Percentiles rank a stretch among this genome's conserved stretches.
Conservation (phyloP, 2,797 vertebrate genomes). For the Tauraco hartlaubi region DNA sequence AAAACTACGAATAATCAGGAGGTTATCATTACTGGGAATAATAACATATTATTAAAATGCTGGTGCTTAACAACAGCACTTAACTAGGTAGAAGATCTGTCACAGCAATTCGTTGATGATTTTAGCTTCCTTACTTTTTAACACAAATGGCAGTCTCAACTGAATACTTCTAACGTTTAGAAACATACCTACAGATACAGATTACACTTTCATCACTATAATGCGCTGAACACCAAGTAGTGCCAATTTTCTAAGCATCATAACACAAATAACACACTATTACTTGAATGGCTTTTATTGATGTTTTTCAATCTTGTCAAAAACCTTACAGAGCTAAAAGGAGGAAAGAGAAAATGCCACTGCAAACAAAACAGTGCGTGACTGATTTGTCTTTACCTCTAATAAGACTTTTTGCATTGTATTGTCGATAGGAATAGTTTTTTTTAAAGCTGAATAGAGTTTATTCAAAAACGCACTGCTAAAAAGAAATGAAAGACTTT, state of each 20-base stretch:
- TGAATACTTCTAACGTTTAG: background rate
- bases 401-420: background rate
- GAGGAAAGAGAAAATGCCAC: background rate
- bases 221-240: background rate
- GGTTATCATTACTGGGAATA: background rate
- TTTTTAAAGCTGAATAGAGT: background rate
- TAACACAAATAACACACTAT: background rate
- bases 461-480: background rate
- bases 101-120: background rate
- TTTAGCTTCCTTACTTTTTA: background rate
- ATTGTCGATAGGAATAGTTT: background rate
- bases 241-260: background rate
- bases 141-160: background rate
- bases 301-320: background rate
- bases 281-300: background rate
- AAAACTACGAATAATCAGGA: background rate
- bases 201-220: background rate
- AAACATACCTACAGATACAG: background rate
- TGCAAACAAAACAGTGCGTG: background rate
- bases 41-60: background rate
- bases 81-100: background rate
- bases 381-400: background rate
- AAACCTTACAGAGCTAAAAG: background rate
- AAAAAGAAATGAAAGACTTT: slow-evolving; percentile 4
- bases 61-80: background rate